Evolutionary conservation across 2,888 invertebrate species (phyloP), one percentile per base, ranked within the genome.

Genomic region (Chrysolina haemoptera): DNA sequence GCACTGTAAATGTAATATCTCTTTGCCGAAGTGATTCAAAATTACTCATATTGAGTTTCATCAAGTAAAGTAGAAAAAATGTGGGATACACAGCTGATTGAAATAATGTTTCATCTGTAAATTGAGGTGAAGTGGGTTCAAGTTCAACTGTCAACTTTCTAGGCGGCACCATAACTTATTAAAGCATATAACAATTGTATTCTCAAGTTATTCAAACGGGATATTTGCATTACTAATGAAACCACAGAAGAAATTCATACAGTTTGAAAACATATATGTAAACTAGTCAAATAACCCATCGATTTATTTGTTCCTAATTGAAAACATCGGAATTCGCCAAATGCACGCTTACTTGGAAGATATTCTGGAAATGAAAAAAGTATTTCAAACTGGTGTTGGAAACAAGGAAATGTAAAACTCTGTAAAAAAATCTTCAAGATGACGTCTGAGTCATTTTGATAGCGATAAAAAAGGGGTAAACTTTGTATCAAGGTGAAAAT

Each of bases 111-210:
- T 20, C 20, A 14, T 55, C 12, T 11, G 27, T n/a, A 59, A 59
- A 59, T 59, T 16, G 59, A 22, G 22, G 59, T 59, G 22, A 59
- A 59, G 35, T 59, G 22, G 8, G 59, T 59, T n/a, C 27, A 9
- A 59, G 59, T 59, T 59, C 59, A 35, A 59, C 14, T n/a, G 16
- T 59, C n/a, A 59, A 59, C 59, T 59, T 35, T 59, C 59, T 59
- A 35, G 14, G n/a, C 10, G 35, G 35, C 59, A 59, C 35, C 59
- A 16, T 14, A n/a, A n/a, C 6, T 59, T 8, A 59, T 59, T 35
- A 10, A 35, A 27, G 16, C n/a, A 27, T n/a, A 53, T 53, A 59
- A 27, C 27, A 59, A 59, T 59, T 59, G 59, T 12, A 22, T 35
- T 59, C 59, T 35, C 6, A 11, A 59, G 27, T 35, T 59, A 59